A percentile compares a stretch with the other conserved stretches of the same genome.
These are phyloP conservation scores for Pao palembangensis DNA, from an alignment of 2,113 vertebrate genomes.

Conservation along the genomic window DNA sequence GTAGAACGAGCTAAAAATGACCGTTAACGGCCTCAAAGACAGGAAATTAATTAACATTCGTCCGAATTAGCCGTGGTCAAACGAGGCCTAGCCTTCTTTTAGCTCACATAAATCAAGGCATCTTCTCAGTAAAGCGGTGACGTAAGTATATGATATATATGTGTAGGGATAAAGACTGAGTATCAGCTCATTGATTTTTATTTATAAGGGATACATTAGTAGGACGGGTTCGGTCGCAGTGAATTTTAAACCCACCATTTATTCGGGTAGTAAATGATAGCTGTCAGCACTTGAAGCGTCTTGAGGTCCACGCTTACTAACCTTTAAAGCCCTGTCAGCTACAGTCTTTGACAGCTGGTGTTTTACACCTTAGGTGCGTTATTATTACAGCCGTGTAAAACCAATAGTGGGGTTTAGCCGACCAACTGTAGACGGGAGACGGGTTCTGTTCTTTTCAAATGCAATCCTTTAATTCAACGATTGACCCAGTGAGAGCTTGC, in stretches of 20 bases:
- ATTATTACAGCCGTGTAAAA: background rate
- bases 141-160: background rate
- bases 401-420: background rate
- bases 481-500: conserved; percentile 23
- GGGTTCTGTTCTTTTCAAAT: background rate
- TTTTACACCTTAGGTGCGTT: background rate
- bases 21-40: background rate
- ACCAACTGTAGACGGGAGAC: background rate
- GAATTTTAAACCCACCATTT: background rate
- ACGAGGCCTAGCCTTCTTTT: background rate
- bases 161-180: background rate
- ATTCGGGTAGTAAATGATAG: background rate
- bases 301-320: background rate
- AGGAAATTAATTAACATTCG: background rate
- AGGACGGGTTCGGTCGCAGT: too few relatives aligned
- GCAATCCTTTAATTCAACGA: conserved; percentile 60
- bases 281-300: background rate
- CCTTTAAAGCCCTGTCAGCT: background rate
- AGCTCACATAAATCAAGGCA: background rate
- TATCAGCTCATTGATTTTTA: too few relatives aligned
- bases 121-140: background rate
- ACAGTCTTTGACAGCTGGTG: background rate
- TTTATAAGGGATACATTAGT: too few relatives aligned
- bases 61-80: background rate
- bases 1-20: fast-evolving